phyloP scores from a whole-genome alignment of 2,113 vertebrate genomes.

The Microcebus ravelobensis region DNA sequence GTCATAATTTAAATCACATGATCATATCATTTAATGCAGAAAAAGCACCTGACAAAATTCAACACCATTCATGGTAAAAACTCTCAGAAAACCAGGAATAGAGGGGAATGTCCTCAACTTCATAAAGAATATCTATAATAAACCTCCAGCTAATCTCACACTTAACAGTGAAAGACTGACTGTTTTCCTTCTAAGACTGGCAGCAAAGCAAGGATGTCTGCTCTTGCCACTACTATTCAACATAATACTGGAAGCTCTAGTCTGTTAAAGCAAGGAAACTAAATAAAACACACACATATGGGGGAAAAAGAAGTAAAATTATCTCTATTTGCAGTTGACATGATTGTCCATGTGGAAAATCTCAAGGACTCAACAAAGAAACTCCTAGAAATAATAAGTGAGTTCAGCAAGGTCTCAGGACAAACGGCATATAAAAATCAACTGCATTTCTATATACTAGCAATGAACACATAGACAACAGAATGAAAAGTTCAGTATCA shows the following conservation, averaged over 20 bases:
- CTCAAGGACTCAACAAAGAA: neutral
- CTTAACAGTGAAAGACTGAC: neutral
- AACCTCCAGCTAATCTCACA: neutral
- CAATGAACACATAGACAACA: neutral
- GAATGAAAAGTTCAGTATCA: neutral
- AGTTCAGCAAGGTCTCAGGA: neutral
- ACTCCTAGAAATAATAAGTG: neutral
- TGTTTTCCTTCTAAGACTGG: neutral
- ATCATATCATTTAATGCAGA: neutral
- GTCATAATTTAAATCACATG: neutral
- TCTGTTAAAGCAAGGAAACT: neutral
- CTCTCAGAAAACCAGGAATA: neutral
- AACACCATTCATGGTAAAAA: neutral
- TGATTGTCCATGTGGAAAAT: neutral
- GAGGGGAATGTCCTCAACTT: neutral
- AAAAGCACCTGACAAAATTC: neutral
- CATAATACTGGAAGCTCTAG: neutral
- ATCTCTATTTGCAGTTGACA: neutral
- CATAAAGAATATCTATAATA: neutral
- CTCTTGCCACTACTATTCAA: neutral
- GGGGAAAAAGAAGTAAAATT: constrained; percentile 3
- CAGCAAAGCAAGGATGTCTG: neutral
- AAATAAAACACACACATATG: neutral
- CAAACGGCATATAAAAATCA: constrained; percentile 7
- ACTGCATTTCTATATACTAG: neutral